Conservation (phyloP, 1,140 invertebrate species). For the Papilio helenus region DNA sequence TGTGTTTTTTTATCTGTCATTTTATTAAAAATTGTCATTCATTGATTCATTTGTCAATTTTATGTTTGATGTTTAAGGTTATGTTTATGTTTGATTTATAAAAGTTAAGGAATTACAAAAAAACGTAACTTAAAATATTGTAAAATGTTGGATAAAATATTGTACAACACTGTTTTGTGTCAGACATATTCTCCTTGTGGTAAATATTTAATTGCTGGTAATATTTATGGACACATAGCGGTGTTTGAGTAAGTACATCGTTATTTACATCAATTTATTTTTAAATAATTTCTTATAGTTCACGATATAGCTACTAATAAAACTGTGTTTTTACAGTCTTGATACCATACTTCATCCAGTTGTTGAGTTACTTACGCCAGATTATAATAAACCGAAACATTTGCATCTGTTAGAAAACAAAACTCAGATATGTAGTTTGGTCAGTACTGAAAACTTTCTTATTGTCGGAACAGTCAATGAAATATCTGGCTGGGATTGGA, state of each 20-base stretch:
- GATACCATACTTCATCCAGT: conserved; percentile 84
- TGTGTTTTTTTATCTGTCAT: too few relatives aligned
- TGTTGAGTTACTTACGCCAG: conserved; percentile 82
- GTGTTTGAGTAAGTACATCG: conserved; percentile 89
- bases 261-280: conserved; percentile 36
- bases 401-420: conserved; percentile 84
- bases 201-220: conserved; percentile 91
- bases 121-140: conserved; percentile 7
- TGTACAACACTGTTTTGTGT: conserved; percentile 90
- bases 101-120: background rate
- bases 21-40: background rate
- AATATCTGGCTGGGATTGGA: conserved; percentile 91
- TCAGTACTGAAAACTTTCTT: conserved; percentile 87
- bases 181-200: conserved; percentile 93
- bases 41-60: background rate
- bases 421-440: conserved; percentile 88
- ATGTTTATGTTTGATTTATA: conserved; percentile 35
- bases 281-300: conserved; percentile 11
- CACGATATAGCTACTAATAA: conserved; percentile 42
- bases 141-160: conserved; percentile 77
- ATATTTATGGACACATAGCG: conserved; percentile 92
- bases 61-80: background rate
- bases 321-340: conserved; percentile 78
- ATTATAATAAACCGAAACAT: conserved; percentile 83
- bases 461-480: conserved; percentile 89